A percentile compares a stretch with the other conserved stretches of the same genome.
Conservation (phyloP, 2,888 invertebrate genomes). For the Drosophila stalkeri region DNA sequence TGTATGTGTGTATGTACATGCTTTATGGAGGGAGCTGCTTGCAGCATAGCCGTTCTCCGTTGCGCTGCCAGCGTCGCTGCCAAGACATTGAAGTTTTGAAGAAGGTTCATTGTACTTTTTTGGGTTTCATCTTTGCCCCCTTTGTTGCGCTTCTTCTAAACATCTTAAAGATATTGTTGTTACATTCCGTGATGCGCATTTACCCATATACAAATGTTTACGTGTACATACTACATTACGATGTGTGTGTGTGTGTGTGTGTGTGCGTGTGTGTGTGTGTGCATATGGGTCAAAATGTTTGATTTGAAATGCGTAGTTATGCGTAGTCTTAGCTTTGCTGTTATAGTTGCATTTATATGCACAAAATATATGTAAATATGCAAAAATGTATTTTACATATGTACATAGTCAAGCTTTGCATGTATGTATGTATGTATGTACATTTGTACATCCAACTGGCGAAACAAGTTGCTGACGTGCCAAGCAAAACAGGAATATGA, state of each 20-base stretch:
- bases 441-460: conserved; percentile 26
- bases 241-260: background rate
- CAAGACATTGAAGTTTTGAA: conserved; percentile 48
- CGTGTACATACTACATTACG: background rate
- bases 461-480: conserved; percentile 49
- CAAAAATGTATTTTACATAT: background rate
- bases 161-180: conserved; percentile 34
- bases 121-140: conserved; percentile 51
- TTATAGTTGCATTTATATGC: background rate
- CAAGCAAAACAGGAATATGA: conserved; percentile 45
- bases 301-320: conserved; percentile 43
- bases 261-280: background rate
- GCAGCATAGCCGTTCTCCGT: conserved; percentile 42
- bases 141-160: conserved; percentile 33
- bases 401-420: background rate
- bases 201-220: background rate
- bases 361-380: background rate
- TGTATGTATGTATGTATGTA: background rate
- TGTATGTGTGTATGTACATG: conserved; percentile 5
- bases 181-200: conserved; percentile 33
- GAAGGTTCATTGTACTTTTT: conserved; percentile 76
- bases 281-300: conserved; percentile 63
- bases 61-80: conserved; percentile 42
- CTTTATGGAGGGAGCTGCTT: conserved; percentile 26
- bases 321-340: background rate